phyloP scores from a whole-genome alignment of 2,113 vertebrate genomes.

The Zosterops hypoxanthus region DNA sequence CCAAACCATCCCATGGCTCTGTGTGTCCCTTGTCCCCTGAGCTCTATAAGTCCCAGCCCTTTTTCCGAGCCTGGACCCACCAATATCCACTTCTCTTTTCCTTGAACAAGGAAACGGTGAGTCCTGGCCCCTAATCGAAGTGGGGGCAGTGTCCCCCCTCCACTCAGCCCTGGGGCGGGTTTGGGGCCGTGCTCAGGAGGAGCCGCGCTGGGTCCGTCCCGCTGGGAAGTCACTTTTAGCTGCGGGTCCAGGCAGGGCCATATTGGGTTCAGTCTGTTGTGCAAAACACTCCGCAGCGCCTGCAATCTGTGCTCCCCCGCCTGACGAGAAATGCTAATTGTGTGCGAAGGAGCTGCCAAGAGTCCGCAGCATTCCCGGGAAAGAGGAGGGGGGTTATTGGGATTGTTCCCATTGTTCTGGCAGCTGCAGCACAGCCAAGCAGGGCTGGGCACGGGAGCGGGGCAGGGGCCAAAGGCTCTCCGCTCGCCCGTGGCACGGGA shows the following conservation, averaged over 20 bases:
- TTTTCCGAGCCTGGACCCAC: neutral
- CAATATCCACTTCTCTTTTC: no score
- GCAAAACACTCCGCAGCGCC: conserved; percentile 44
- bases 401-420: conserved; percentile 41
- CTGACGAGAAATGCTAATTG: conserved; percentile 62
- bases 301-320: conserved; percentile 51
- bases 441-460: neutral
- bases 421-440: conserved; percentile 33
- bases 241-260: conserved; percentile 39
- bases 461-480: neutral
- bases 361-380: conserved; percentile 4
- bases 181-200: neutral
- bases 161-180: rapidly evolving
- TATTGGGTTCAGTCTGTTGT: conserved; percentile 63
- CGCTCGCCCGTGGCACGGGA: neutral
- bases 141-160: rapidly evolving
- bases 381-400: neutral
- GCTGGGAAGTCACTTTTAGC: conserved; percentile 11
- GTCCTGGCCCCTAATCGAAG: neutral
- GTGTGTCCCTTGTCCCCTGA: neutral
- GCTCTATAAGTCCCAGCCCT: neutral
- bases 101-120: neutral
- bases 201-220: neutral
- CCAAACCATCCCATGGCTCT: neutral
- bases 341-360: conserved; percentile 53